Conservation (phyloP, 2,113 vertebrate species). For the Elaphurus davidianus region DNA sequence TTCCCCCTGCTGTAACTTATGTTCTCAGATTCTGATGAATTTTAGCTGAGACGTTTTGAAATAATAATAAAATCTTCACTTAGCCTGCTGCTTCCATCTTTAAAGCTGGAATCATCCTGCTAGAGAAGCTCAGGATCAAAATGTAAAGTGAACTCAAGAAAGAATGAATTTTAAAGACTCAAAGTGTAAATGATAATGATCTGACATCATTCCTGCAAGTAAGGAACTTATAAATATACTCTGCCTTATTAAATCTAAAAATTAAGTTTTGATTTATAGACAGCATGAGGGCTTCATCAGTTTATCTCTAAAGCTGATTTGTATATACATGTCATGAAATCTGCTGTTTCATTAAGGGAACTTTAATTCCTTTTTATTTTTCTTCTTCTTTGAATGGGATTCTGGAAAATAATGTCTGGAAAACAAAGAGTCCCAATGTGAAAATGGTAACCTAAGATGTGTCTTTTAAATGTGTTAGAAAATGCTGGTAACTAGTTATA, state of each 20-base stretch:
- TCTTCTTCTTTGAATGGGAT: slow-evolving; percentile 9
- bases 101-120: background rate
- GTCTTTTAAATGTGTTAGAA: slow-evolving; percentile 38
- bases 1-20: background rate
- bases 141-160: slow-evolving; percentile 27
- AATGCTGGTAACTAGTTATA: slow-evolving; percentile 38
- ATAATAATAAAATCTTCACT: background rate
- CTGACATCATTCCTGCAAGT: slow-evolving; percentile 36
- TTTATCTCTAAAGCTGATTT: slow-evolving; percentile 11
- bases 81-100: background rate
- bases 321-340: background rate
- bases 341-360: background rate
- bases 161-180: slow-evolving; percentile 38
- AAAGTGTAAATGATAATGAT: slow-evolving; percentile 42
- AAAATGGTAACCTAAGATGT: slow-evolving; percentile 27
- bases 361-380: background rate
- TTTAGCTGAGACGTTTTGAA: slow-evolving; percentile 39
- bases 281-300: background rate
- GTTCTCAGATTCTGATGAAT: background rate
- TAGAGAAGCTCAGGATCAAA: slow-evolving; percentile 40
- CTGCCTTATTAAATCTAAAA: slow-evolving; percentile 40
- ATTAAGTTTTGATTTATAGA: background rate
- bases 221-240: slow-evolving; percentile 21
- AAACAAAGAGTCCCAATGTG: slow-evolving; percentile 60
- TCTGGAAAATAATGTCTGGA: slow-evolving; percentile 39